Evolutionary conservation across 2,113 vertebrate genomes (phyloP).

Genomic region (Lasiurus cinereus): DNA sequence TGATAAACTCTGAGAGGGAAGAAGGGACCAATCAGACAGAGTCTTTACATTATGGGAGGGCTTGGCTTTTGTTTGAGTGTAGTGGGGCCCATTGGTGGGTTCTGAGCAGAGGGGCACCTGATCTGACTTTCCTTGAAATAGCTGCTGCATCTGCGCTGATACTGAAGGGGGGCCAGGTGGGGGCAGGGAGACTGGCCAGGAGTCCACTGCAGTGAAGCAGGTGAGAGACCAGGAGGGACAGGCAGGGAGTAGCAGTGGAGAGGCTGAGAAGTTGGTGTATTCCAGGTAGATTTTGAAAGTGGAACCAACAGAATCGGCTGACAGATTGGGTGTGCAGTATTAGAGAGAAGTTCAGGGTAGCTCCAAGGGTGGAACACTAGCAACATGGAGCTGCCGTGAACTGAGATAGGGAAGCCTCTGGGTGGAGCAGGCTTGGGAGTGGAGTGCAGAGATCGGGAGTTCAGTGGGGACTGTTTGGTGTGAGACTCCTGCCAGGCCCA

Average conservation of each 20-base stretch:
- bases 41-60: neutral
- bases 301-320: neutral
- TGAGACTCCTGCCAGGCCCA: neutral
- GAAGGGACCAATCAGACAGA: neutral
- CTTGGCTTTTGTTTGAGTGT: neutral
- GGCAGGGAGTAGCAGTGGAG: neutral
- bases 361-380: neutral
- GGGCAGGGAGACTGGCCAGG: neutral
- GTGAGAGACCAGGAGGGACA: too few relatives aligned
- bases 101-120: neutral
- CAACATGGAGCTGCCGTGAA: neutral
- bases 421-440: neutral
- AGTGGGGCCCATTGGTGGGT: fast-evolving
- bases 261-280: neutral
- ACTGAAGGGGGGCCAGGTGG: neutral
- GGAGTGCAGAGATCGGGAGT: neutral
- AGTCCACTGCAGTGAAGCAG: neutral
- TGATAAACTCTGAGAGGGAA: neutral
- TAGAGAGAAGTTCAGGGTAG: neutral
- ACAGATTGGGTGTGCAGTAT: neutral
- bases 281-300: neutral
- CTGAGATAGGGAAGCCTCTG: neutral
- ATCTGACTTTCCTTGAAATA: neutral
- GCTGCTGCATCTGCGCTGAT: neutral
- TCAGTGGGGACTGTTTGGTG: neutral